Evolutionary conservation across 2,888 invertebrate species (phyloP).

Genomic region (Linnaemya vulpina): DNA sequence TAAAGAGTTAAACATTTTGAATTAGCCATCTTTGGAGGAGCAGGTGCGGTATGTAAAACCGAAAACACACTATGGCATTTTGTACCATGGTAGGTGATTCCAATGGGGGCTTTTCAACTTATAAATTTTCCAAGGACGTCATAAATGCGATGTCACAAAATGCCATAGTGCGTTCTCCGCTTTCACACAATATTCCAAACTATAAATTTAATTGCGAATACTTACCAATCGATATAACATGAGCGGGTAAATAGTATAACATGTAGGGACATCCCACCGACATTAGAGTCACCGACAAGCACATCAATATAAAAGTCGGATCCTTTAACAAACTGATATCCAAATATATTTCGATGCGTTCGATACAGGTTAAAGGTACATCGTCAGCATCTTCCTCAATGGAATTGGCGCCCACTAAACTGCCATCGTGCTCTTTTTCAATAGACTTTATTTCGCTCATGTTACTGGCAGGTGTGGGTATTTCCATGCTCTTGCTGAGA

Average conservation of each 20-base stretch:
- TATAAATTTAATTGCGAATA: not conserved
- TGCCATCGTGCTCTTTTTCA: constrained; percentile 66
- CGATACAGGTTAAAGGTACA: constrained; percentile 81
- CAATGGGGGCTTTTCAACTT: no score
- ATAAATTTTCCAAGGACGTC: no score
- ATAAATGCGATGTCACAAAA: no score
- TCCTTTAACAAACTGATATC: constrained; percentile 88
- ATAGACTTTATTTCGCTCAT: constrained; percentile 77
- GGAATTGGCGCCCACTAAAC: constrained; percentile 63
- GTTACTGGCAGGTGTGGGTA: constrained; percentile 83
- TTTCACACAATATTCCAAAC: not conserved
- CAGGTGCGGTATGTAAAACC: no score
- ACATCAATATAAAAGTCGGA: constrained; percentile 88
- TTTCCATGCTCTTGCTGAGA: constrained; percentile 83
- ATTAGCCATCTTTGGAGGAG: no score
- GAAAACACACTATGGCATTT: no score
- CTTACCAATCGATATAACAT: constrained; percentile 86
- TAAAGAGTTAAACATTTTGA: no score
- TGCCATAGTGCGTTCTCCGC: not conserved
- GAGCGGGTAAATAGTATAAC: constrained; percentile 89
- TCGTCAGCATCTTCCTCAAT: constrained; percentile 77
- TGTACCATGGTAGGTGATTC: no score
- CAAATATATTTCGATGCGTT: constrained; percentile 84
- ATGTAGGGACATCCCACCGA: constrained; percentile 91
- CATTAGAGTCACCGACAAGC: constrained; percentile 89